Percentiles rank a stretch among this genome's conserved stretches.
These are phyloP conservation scores for Thaumatotibia leucotreta DNA, from an alignment of 1,140 invertebrate species.

Conservation along the genomic window DNA sequence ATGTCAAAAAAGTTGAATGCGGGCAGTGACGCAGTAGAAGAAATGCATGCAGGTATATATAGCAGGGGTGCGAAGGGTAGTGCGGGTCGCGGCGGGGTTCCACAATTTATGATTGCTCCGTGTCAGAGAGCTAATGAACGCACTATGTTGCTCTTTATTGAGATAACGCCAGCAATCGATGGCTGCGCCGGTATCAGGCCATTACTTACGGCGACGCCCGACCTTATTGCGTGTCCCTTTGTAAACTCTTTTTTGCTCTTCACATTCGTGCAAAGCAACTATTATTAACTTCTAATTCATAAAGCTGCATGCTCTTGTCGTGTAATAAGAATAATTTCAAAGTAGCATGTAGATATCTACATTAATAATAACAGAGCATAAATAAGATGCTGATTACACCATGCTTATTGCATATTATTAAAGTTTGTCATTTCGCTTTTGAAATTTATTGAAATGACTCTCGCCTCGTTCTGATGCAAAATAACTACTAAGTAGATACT, in stretches of 20 bases:
- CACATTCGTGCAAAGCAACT: slow-evolving; percentile 55
- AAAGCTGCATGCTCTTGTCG: slow-evolving; percentile 35
- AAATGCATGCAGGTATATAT: slow-evolving; percentile 35
- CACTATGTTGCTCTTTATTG: slow-evolving; percentile 74
- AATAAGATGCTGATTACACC: slow-evolving; percentile 20
- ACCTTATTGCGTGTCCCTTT: slow-evolving; percentile 62
- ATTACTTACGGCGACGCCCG: slow-evolving; percentile 65
- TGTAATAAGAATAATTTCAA: slow-evolving; percentile 34
- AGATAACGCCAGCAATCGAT: slow-evolving; percentile 72
- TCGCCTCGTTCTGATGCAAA: background rate
- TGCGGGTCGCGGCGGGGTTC: slow-evolving; percentile 59
- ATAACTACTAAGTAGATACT: background rate
- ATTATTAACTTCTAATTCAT: slow-evolving; percentile 63
- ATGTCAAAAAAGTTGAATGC: slow-evolving; percentile 71
- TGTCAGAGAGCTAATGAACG: slow-evolving; percentile 74
- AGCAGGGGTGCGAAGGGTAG: slow-evolving; percentile 43
- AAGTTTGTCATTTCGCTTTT: slow-evolving; percentile 24
- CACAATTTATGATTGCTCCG: slow-evolving; percentile 72
- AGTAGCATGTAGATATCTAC: slow-evolving; percentile 25
- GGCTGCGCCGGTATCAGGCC: slow-evolving; percentile 43
- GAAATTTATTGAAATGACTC: background rate
- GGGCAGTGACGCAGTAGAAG: slow-evolving; percentile 27
- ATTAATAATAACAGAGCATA: slow-evolving; percentile 20
- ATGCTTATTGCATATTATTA: slow-evolving; percentile 27
- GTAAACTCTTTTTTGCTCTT: slow-evolving; percentile 52